Evolutionary conservation across 23 tunicate genomes (phyloP).

Genomic region (Trididemnum nubilum): DNA sequence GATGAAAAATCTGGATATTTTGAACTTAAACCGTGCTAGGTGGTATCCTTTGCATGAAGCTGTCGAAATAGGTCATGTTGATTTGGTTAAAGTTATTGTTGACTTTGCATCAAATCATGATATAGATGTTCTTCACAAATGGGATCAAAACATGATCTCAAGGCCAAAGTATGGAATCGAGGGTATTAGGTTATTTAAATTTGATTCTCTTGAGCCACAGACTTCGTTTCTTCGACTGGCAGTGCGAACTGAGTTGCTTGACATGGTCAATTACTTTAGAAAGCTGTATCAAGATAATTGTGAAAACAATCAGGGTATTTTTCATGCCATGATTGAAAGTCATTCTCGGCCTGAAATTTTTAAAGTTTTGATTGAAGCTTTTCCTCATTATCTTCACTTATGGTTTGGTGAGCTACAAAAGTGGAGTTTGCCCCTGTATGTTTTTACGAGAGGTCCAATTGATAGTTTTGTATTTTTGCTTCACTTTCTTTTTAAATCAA

Average conservation of each 20-base stretch:
- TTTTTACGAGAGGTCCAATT: too few species aligned
- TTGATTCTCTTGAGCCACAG: neutral
- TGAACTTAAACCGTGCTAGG: neutral
- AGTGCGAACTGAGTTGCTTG: neutral
- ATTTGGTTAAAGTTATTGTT: neutral
- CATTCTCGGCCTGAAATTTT: neutral
- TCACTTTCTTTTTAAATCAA: too few species aligned
- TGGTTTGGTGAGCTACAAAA: neutral
- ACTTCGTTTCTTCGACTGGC: neutral
- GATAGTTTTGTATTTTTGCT: neutral
- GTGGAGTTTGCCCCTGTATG: neutral
- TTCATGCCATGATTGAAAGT: neutral
- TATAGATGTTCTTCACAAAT: neutral
- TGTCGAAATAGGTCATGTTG: neutral
- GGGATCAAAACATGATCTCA: neutral
- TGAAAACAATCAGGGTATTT: neutral
- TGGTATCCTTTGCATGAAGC: neutral
- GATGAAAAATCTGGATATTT: neutral
- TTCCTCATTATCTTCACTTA: neutral
- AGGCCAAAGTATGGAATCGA: neutral
- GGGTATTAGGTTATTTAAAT: neutral
- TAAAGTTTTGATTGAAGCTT: neutral
- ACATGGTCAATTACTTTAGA: neutral
- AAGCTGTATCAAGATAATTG: neutral
- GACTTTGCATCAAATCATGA: neutral